Percentiles rank a stretch among this genome's conserved stretches.
Conservation (phyloP, 2,888 invertebrate genomes). For the Metopia argyrocephala region DNA sequence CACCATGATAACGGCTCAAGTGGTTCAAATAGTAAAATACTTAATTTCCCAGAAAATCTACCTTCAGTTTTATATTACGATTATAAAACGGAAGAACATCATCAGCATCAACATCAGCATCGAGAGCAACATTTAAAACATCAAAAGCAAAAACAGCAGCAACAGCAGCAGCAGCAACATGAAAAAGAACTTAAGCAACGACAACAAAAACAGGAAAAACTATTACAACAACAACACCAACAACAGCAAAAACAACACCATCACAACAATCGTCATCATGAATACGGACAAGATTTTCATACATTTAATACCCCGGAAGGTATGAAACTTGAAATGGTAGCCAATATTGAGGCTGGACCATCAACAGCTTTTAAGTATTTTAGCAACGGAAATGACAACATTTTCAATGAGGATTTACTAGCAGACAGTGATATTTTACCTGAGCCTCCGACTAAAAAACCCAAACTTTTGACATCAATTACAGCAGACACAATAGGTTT, state of each 20-base stretch:
- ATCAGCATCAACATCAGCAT: conserved; percentile 76
- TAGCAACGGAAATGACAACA: conserved; percentile 64
- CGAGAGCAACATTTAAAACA: conserved; percentile 75
- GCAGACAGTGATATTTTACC: conserved; percentile 76
- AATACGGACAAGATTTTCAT: conserved; percentile 41
- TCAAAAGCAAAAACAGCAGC: conserved; percentile 69
- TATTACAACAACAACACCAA: conserved; percentile 54
- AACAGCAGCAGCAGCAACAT: conserved; percentile 65
- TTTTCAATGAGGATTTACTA: conserved; percentile 70
- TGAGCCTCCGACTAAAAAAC: conserved; percentile 74
- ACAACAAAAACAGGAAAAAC: conserved; percentile 55
- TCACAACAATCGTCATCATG: conserved; percentile 17
- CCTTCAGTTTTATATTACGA: conserved; percentile 77
- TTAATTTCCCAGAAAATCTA: conserved; percentile 76
- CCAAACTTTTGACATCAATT: conserved; percentile 65
- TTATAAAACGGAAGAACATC: conserved; percentile 77
- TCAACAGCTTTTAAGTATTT: conserved; percentile 55
- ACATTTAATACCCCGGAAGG: background rate
- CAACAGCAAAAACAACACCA: conserved; percentile 40
- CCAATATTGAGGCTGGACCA: conserved; percentile 24
- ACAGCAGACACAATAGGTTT: conserved; percentile 52
- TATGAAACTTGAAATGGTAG: background rate
- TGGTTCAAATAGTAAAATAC: conserved; percentile 71
- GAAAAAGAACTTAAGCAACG: conserved; percentile 66
- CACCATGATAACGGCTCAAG: conserved; percentile 51